These are phyloP conservation scores for Rhinolophus sinicus DNA, from an alignment of 2,113 vertebrate species.

Conservation along the genomic window DNA sequence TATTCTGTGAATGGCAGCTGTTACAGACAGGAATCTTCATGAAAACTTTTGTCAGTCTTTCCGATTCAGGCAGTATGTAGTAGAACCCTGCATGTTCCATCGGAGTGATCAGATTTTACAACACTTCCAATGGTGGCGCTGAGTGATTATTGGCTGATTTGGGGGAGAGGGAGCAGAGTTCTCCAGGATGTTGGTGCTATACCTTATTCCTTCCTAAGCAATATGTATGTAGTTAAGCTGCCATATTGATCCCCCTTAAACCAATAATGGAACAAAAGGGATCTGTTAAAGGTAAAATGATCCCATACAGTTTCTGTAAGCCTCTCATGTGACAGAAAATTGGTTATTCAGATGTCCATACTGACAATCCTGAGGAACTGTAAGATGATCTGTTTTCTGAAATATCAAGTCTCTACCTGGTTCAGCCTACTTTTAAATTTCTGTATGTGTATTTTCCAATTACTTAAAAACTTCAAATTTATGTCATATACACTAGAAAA, in stretches of 20 bases:
- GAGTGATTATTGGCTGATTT: neutral
- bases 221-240: neutral
- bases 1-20: neutral
- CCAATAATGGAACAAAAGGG: neutral
- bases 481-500: neutral
- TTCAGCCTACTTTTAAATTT: neutral
- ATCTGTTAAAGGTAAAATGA: neutral
- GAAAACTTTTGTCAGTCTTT: neutral
- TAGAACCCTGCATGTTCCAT: neutral
- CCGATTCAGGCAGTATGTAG: neutral
- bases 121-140: neutral
- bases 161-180: neutral
- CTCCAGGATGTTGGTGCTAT: neutral
- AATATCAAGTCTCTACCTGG: neutral
- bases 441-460: conserved; percentile 16
- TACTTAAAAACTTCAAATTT: conserved; percentile 31
- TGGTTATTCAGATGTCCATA: neutral
- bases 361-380: neutral
- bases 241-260: neutral
- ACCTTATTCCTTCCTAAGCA: neutral
- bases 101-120: neutral
- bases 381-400: neutral
- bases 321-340: neutral
- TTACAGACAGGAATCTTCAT: neutral
- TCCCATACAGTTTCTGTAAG: neutral